phyloP scores from a whole-genome alignment of 2,888 invertebrate species.

The Acleris emargana region DNA sequence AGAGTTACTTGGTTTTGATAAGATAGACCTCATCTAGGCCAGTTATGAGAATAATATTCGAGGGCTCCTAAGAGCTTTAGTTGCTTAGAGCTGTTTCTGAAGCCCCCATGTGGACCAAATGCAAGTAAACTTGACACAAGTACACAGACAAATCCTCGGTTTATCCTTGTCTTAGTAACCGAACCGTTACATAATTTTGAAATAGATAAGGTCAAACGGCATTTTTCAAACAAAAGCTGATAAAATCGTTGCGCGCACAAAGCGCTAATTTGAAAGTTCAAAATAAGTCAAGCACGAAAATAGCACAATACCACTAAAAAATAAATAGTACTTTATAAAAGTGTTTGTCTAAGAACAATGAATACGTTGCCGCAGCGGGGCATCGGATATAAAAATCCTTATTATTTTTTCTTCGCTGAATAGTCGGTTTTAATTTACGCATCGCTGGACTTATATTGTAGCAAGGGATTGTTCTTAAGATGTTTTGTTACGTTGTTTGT shows the following conservation, averaged over 20 bases:
- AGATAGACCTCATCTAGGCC: no score
- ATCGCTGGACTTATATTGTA: slow-evolving; percentile 76
- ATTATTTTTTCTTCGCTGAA: slow-evolving; percentile 73
- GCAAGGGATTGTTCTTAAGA: slow-evolving; percentile 72
- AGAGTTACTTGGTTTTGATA: no score
- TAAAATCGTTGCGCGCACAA: slow-evolving; percentile 46
- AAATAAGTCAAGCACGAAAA: slow-evolving; percentile 76
- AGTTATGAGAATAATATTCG: no score
- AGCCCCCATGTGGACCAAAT: no score
- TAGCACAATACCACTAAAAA: slow-evolving; percentile 69
- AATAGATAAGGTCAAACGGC: slow-evolving; percentile 40
- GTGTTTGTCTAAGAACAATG: slow-evolving; percentile 83
- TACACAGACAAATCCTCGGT: no score
- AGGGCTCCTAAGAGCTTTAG: no score
- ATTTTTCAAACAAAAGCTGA: slow-evolving; percentile 41
- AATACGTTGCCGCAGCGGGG: slow-evolving; percentile 74
- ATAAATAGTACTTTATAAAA: slow-evolving; percentile 75
- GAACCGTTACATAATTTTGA: not conserved
- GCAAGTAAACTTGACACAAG: no score
- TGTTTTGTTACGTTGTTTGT: slow-evolving; percentile 69
- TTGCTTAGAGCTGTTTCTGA: no score
- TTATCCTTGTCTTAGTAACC: not conserved
- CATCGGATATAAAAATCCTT: slow-evolving; percentile 72
- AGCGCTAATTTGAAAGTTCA: slow-evolving; percentile 59
- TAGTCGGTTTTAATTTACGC: slow-evolving; percentile 81